phyloP scores from a whole-genome alignment of 2,888 invertebrate genomes.

The Andrena flavipes region DNA sequence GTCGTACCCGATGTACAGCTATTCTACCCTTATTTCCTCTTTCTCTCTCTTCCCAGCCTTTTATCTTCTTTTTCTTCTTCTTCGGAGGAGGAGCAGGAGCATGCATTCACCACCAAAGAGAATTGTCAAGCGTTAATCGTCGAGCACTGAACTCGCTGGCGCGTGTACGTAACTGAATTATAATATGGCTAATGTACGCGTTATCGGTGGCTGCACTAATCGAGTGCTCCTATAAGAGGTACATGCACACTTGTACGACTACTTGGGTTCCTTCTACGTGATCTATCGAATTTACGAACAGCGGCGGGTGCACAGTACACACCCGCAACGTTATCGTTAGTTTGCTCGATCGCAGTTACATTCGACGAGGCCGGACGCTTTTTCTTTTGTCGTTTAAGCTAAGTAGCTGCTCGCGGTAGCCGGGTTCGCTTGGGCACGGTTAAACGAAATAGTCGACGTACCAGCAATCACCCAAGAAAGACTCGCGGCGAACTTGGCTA shows the following conservation, averaged over 20 bases:
- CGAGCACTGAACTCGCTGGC: not conserved
- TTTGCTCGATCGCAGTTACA: not conserved
- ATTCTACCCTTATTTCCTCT: not conserved
- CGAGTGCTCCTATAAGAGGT: conserved; percentile 39
- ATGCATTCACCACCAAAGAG: conserved; percentile 6
- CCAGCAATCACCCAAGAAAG: no score
- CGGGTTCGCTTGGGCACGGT: no score
- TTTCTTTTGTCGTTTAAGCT: no score
- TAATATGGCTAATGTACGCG: conserved; percentile 23
- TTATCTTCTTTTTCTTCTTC: not conserved
- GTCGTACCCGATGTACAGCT: not conserved
- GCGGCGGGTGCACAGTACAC: conserved; percentile 15
- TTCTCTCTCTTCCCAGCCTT: not conserved
- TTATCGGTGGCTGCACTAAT: conserved; percentile 29
- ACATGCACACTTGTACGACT: conserved; percentile 35
- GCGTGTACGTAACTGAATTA: not conserved
- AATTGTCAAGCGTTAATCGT: not conserved
- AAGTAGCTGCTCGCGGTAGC: no score
- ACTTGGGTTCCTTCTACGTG: conserved; percentile 33
- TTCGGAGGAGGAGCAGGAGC: no score
- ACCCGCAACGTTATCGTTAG: not conserved
- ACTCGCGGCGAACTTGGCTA: no score
- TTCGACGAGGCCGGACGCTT: no score
- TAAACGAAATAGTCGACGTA: no score
- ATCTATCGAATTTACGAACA: conserved; percentile 47